These are phyloP conservation scores for Lycorma delicatula DNA, from an alignment of 1,140 invertebrate genomes.

Conservation along the genomic window DNA sequence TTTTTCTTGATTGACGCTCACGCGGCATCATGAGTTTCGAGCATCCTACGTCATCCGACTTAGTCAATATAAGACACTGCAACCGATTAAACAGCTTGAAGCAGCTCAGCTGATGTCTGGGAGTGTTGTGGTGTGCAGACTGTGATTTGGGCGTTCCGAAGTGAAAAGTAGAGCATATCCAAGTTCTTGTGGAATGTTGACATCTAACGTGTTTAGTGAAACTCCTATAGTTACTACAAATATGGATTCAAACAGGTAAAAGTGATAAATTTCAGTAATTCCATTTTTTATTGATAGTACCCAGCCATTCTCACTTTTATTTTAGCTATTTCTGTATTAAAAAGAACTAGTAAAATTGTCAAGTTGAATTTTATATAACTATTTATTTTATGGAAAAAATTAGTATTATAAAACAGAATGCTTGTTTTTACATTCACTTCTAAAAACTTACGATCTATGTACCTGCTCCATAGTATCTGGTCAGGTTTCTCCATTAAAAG, in stretches of 20 bases:
- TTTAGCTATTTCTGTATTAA: neutral
- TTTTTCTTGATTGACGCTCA: too few species aligned
- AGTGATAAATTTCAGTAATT: neutral
- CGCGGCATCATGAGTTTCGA: constrained; percentile 5
- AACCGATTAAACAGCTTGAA: neutral
- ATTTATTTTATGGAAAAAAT: neutral
- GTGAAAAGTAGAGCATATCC: constrained; percentile 20
- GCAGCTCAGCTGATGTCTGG: constrained; percentile 18
- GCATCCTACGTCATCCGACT: constrained; percentile 10
- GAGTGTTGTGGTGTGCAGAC: constrained; percentile 4
- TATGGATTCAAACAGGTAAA: constrained; percentile 19
- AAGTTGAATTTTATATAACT: neutral
- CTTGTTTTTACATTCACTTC: neutral
- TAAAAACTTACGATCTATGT: too few species aligned
- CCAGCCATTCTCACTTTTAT: neutral
- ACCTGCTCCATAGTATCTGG: too few species aligned
- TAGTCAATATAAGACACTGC: constrained; percentile 19
- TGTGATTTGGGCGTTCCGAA: constrained; percentile 5
- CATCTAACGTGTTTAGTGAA: constrained; percentile 15
- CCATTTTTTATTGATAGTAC: neutral
- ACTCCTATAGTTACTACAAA: constrained; percentile 13
- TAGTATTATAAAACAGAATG: neutral
- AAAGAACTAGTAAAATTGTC: neutral
- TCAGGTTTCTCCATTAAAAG: too few species aligned
- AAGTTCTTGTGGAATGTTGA: constrained; percentile 23